phyloP scores from a whole-genome alignment of 2,113 vertebrate species.

The Pundamilia nyererei region DNA sequence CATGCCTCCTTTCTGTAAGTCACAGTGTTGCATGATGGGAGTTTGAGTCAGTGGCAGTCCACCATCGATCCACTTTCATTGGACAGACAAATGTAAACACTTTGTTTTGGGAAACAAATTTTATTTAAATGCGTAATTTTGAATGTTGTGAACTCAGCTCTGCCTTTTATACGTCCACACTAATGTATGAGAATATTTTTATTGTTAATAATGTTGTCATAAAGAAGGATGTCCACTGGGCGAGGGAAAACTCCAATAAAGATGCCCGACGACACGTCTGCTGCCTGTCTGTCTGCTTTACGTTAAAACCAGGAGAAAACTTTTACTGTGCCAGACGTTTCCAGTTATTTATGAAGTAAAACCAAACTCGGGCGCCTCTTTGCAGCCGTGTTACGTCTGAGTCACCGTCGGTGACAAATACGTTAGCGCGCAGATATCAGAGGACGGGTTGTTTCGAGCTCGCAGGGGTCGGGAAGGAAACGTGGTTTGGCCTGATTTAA shows the following conservation, averaged over 20 bases:
- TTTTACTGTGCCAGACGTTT: fast-evolving
- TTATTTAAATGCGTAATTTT: neutral
- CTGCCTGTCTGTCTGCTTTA: neutral
- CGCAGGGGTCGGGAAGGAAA: neutral
- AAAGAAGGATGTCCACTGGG: neutral
- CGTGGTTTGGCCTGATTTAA: neutral
- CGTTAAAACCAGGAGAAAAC: neutral
- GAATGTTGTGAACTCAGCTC: neutral
- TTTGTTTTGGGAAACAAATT: neutral
- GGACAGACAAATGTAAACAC: neutral
- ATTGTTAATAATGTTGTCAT: neutral
- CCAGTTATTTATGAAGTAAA: fast-evolving
- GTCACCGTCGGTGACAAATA: fast-evolving
- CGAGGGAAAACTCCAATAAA: neutral
- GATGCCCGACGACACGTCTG: neutral
- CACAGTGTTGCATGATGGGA: neutral
- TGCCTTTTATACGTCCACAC: neutral
- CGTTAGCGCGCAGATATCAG: fast-evolving
- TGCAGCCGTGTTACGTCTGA: neutral
- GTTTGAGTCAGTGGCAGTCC: neutral
- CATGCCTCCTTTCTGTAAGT: neutral
- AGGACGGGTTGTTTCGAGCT: neutral
- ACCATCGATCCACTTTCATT: neutral
- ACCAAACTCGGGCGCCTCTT: fast-evolving
- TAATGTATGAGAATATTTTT: neutral